These are phyloP conservation scores for Bombus terrestris DNA, from an alignment of 1,140 invertebrate genomes.

Conservation along the genomic window DNA sequence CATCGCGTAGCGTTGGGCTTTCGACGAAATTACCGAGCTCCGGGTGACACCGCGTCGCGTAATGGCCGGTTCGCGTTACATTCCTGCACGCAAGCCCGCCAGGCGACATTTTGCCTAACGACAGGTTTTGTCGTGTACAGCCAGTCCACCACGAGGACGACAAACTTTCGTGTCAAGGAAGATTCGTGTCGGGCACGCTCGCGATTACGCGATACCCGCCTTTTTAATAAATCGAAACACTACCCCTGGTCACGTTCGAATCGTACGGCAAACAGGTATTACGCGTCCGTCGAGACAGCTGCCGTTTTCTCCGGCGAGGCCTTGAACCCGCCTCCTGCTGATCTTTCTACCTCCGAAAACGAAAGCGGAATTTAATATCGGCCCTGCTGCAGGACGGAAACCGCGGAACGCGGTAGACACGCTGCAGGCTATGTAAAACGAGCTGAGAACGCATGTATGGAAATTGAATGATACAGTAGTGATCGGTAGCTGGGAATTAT, in stretches of 20 bases:
- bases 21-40: conserved; percentile 77
- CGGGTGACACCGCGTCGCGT: conserved; percentile 78
- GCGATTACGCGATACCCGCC: conserved; percentile 39
- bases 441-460: conserved; percentile 2
- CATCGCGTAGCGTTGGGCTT: conserved; percentile 62
- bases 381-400: background rate
- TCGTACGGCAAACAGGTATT: conserved; percentile 39
- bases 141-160: conserved; percentile 10
- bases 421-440: background rate
- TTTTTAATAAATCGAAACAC: conserved; percentile 64
- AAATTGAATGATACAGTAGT: conserved; percentile 17
- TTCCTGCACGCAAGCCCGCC: conserved; percentile 81
- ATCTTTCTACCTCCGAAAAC: background rate
- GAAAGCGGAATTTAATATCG: conserved; percentile 19
- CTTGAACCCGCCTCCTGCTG: background rate
- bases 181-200: conserved; percentile 29
- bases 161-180: conserved; percentile 1
- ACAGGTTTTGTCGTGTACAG: conserved; percentile 67
- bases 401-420: background rate
- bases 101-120: conserved; percentile 81
- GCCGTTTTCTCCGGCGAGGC: conserved; percentile 11
- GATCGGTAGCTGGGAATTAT: background rate
- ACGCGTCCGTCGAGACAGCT: conserved; percentile 41
- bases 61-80: conserved; percentile 74
- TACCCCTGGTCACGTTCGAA: conserved; percentile 54